Evolutionary conservation across 2,888 invertebrate genomes (phyloP), one percentile per base, ranked within the genome.

Genomic region (Erannis defoliaria): DNA sequence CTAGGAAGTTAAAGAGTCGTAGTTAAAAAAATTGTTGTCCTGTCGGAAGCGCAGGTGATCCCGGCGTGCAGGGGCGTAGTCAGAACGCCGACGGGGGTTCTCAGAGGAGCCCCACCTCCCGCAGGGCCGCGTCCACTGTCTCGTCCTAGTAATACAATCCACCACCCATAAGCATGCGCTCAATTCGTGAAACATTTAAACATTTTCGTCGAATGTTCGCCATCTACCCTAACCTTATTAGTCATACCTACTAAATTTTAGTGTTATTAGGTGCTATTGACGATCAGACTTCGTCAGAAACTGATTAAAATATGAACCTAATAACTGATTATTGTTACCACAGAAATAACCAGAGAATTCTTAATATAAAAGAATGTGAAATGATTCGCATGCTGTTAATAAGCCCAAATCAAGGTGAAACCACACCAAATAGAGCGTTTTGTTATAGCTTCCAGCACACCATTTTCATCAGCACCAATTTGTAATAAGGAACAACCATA

Each of bases 31-130:
- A 18, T 43, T 9, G 38, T 54, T 60, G 54, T 67, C 50, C 50
- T 26, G 51, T 60, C 35, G 62, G 56, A 62, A 62, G 65, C 23
- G 65, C 65, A 33, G 33, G 45, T 37, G 59, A 42, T 40, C 21
- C 54, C 64, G 69, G 67, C 67, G 64, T 70, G 64, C 71, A 67
- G 66, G 61, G 68, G 54, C 64, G 68, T 42, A 38, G 66, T 59
- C 45, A 62, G 64, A 61, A 56, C 48, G 61, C 59, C 62, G 63
- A 43, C 49, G 38, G 54, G 55, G 68, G 62, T 62, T 64, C 72
- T 89, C 96, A 98, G 88, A 97, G 96, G 86, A 98, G 96, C 88
- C 98, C 98, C 94, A 98, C 97, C 93, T 98, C 98, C 89, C 97
- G 96, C 87, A 98, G 96, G 87, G 98, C 97, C 85, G 96, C 97